Evolutionary conservation across 1,140 invertebrate genomes (phyloP).

Genomic region (Conus betulinus): DNA sequence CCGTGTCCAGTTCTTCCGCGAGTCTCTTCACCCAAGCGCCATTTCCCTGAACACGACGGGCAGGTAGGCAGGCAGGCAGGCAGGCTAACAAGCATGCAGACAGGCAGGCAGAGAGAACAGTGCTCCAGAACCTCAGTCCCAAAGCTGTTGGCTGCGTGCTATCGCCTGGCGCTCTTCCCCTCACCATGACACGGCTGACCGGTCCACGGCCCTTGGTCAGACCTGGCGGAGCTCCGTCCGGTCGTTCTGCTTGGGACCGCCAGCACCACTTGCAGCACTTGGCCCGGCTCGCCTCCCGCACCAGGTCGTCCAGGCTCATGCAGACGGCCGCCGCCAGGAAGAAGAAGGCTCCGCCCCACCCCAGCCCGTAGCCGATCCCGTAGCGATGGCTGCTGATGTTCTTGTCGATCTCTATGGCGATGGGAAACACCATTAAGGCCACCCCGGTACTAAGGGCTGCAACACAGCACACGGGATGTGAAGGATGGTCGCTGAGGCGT

Average conservation of each 20-base stretch:
- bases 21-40: no score
- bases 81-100: no score
- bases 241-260: conserved; percentile 55
- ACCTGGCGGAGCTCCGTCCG: conserved; percentile 59
- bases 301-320: conserved; percentile 74
- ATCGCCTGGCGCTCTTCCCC: not conserved
- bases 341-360: conserved; percentile 72
- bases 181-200: conserved; percentile 16
- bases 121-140: no score
- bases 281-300: conserved; percentile 65
- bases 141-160: no score
- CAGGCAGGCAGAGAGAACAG: no score
- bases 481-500: no score
- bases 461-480: conserved; percentile 36
- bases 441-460: conserved; percentile 67
- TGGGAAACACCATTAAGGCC: conserved; percentile 71
- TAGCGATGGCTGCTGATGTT: conserved; percentile 62
- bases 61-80: no score
- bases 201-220: conserved; percentile 48
- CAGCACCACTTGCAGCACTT: conserved; percentile 66
- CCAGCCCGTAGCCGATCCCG: conserved; percentile 71
- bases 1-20: no score
- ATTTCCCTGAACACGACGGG: no score
- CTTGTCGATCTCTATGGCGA: conserved; percentile 62
- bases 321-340: conserved; percentile 73